These are phyloP conservation scores for Apis florea DNA, from an alignment of 1,140 invertebrate species.

Conservation along the genomic window DNA sequence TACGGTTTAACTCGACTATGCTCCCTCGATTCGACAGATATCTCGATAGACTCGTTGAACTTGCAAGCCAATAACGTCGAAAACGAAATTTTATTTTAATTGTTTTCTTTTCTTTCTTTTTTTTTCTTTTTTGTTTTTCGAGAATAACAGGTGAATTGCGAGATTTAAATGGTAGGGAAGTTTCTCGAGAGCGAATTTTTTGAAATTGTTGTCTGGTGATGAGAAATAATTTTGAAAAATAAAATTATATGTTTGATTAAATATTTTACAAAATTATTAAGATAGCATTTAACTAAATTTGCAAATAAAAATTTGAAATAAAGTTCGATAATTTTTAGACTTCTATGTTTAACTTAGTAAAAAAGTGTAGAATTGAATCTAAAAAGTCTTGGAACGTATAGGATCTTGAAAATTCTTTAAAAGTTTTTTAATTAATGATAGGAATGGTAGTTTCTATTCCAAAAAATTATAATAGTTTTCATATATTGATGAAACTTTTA, in stretches of 20 bases:
- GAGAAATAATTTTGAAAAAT: background rate
- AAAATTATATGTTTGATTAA: too few species aligned
- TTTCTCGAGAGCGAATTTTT: background rate
- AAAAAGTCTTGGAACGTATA: background rate
- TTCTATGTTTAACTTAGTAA: background rate
- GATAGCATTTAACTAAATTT: too few species aligned
- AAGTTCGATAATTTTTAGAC: background rate
- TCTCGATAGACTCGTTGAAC: slow-evolving; percentile 11
- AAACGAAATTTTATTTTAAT: slow-evolving; percentile 1
- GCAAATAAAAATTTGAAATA: too few species aligned
- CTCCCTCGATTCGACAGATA: background rate
- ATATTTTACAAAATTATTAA: too few species aligned
- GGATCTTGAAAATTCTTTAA: background rate
- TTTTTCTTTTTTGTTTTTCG: background rate
- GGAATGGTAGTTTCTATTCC: background rate
- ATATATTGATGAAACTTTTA: background rate
- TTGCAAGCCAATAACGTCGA: slow-evolving; percentile 10
- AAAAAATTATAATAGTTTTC: background rate
- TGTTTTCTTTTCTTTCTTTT: background rate
- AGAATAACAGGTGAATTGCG: slow-evolving; percentile 36
- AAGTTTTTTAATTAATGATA: background rate
- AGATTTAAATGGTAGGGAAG: slow-evolving; percentile 18
- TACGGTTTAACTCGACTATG: slow-evolving; percentile 24
- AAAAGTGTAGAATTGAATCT: background rate
- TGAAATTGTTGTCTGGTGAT: background rate